Percentiles rank a stretch among this genome's conserved stretches.
Conservation (phyloP, 2,797 vertebrate species). For the Micropoecilia bifurca region DNA sequence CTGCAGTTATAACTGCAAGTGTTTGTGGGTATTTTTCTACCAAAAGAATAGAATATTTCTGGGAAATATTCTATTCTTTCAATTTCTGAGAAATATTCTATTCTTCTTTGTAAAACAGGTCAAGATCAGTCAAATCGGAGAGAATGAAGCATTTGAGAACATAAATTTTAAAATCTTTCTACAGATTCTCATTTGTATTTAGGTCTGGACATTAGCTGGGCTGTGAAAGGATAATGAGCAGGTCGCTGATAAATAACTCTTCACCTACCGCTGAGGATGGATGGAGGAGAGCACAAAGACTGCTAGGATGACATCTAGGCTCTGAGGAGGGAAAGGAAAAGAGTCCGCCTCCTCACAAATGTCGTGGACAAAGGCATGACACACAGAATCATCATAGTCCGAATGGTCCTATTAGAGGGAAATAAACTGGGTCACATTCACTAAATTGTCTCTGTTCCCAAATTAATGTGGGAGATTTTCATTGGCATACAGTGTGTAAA, state of each 20-base stretch:
- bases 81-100: background rate
- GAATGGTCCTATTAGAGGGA: conserved; percentile 81
- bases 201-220: background rate
- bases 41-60: no score
- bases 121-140: background rate
- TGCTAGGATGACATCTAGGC: conserved; percentile 88
- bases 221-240: background rate
- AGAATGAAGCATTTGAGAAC: background rate
- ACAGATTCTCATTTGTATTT: background rate
- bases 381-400: conserved; percentile 83
- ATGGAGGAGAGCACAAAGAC: conserved; percentile 94
- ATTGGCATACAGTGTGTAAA: background rate
- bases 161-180: background rate
- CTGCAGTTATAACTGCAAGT: no score
- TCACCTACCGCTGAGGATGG: conserved; percentile 90
- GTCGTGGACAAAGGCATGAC: conserved; percentile 89
- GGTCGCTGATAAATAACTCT: conserved; percentile 67
- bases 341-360: conserved; percentile 83
- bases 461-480: background rate
- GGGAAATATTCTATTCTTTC: background rate
- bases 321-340: conserved; percentile 89
- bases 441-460: conserved; percentile 7
- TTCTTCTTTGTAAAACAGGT: background rate
- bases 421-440: conserved; percentile 12
- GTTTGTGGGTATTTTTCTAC: no score